Conservation (phyloP, 2,888 invertebrate species). For the Bhutanitis thaidina region DNA sequence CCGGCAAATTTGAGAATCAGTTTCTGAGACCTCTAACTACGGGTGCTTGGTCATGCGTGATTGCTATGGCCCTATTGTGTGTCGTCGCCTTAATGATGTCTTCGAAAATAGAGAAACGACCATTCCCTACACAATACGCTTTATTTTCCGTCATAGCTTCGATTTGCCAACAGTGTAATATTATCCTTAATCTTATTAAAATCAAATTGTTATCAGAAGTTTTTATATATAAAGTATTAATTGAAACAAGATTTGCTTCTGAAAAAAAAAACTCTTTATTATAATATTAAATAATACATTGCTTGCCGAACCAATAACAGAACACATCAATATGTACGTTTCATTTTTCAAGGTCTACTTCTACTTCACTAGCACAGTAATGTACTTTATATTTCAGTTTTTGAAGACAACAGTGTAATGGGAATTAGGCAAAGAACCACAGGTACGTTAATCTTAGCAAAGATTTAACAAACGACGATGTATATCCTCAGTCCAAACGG, state of each 20-base stretch:
- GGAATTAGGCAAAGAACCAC: conserved; percentile 32
- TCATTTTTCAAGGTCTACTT: too few species aligned
- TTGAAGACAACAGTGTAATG: conserved; percentile 45
- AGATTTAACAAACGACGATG: too few species aligned
- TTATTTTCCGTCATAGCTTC: conserved; percentile 62
- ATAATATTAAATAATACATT: too few species aligned
- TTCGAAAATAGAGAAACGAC: conserved; percentile 47
- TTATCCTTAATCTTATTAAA: background rate
- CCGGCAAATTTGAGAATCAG: conserved; percentile 60
- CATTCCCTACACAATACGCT: conserved; percentile 44
- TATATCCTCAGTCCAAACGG: too few species aligned
- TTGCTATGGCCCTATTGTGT: conserved; percentile 45
- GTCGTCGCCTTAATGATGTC: conserved; percentile 47
- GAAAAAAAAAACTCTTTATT: too few species aligned
- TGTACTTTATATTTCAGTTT: conserved; percentile 41
- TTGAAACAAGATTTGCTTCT: too few species aligned
- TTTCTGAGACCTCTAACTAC: conserved; percentile 66
- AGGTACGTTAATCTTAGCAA: conserved; percentile 35
- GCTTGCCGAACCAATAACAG: too few species aligned
- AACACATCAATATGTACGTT: too few species aligned
- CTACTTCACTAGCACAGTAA: too few species aligned
- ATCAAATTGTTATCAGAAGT: too few species aligned
- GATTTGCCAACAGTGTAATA: conserved; percentile 66
- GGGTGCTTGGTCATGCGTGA: conserved; percentile 55
- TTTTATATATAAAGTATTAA: too few species aligned